Conservation (phyloP, 2,797 vertebrate genomes). For the Clarias platycephalus region DNA sequence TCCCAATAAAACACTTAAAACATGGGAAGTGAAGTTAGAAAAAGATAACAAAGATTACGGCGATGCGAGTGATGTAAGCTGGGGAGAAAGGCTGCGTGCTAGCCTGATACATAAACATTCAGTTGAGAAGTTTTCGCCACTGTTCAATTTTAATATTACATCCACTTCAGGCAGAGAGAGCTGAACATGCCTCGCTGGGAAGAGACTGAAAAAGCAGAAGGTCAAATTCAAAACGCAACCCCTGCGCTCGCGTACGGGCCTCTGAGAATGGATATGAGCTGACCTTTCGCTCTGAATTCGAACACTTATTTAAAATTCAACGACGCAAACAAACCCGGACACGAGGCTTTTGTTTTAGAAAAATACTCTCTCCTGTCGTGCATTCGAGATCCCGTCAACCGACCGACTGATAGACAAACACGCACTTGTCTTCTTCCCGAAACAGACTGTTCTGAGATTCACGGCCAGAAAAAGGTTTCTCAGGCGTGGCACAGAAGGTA, state of each 20-base stretch:
- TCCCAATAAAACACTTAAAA: background rate
- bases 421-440: background rate
- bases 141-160: conserved; percentile 7
- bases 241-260: background rate
- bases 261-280: conserved; percentile 4
- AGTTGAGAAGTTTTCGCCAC: background rate
- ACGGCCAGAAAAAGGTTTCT: background rate
- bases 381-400: background rate
- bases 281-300: conserved; percentile 24
- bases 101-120: conserved; percentile 1
- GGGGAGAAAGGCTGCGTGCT: background rate
- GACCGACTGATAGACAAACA: background rate
- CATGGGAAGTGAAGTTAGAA: background rate
- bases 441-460: conserved; percentile 4
- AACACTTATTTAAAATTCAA: conserved; percentile 33
- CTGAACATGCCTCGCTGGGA: background rate
- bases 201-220: conserved; percentile 16
- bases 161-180: background rate
- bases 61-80: background rate
- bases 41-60: background rate
- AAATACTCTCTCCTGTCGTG: background rate
- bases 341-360: conserved; percentile 6
- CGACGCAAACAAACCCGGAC: conserved; percentile 20
- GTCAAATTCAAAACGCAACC: conserved; percentile 30
- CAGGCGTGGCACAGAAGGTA: background rate